phyloP scores from a whole-genome alignment of 1,140 invertebrate species.

The Drosophila fuyamai region DNA sequence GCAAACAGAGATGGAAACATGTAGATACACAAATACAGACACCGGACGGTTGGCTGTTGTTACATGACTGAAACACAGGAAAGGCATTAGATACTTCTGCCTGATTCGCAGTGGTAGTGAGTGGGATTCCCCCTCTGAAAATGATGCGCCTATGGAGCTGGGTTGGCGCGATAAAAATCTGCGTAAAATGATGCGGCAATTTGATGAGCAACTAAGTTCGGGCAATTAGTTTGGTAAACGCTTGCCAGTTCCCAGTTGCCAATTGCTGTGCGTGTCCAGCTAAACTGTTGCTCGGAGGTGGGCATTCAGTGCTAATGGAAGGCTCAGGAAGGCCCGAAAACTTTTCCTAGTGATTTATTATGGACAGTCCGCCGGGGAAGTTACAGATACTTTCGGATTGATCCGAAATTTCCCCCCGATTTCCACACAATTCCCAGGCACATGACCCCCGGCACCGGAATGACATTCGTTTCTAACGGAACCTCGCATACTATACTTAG shows the following conservation, averaged over 20 bases:
- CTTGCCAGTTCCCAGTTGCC: constrained; percentile 24
- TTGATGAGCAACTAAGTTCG: constrained; percentile 79
- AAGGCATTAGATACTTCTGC: constrained; percentile 73
- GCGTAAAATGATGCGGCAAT: constrained; percentile 79
- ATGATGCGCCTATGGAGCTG: too few species aligned
- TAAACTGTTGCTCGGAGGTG: constrained; percentile 43
- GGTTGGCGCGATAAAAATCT: constrained; percentile 72
- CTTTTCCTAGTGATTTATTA: constrained; percentile 22
- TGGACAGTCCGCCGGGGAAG: neutral
- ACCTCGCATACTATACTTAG: constrained; percentile 12
- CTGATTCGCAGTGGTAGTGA: constrained; percentile 18
- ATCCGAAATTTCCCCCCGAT: constrained; percentile 22
- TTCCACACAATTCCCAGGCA: constrained; percentile 36
- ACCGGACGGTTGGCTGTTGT: constrained; percentile 32
- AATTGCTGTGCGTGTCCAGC: constrained; percentile 28
- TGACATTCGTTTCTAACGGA: constrained; percentile 39
- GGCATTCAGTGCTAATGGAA: constrained; percentile 6
- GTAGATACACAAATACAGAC: constrained; percentile 52
- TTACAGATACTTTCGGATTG: constrained; percentile 8
- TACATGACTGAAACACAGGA: constrained; percentile 75
- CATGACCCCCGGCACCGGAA: constrained; percentile 32
- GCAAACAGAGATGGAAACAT: constrained; percentile 46
- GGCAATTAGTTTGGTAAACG: constrained; percentile 73
- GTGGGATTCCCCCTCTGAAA: constrained; percentile 20
- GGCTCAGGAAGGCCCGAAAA: constrained; percentile 2